Conservation (phyloP, 2,888 invertebrate species). For the Thymelicus acteon region DNA sequence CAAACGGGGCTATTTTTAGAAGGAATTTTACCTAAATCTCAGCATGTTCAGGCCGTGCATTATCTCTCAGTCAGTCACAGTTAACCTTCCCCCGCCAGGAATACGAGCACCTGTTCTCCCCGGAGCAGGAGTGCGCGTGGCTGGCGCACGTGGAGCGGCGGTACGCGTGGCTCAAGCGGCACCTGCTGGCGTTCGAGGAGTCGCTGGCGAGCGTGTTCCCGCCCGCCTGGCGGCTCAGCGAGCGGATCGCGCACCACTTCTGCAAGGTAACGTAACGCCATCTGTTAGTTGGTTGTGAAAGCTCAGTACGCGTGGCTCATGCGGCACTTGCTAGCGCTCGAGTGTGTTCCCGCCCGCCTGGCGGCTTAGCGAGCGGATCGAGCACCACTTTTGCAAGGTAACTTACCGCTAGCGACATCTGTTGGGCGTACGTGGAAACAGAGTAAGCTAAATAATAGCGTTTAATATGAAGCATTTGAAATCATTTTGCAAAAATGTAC, state of each 20-base stretch:
- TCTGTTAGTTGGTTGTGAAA: slow-evolving; percentile 54
- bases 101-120: slow-evolving; percentile 96
- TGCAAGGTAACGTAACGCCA: slow-evolving; percentile 82
- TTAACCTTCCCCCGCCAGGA: slow-evolving; percentile 84
- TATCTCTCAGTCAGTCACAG: background rate
- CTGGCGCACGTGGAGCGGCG: slow-evolving; percentile 96
- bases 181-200: slow-evolving; percentile 97
- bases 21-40: too few relatives aligned
- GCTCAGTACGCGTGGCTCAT: slow-evolving; percentile 95
- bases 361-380: slow-evolving; percentile 97
- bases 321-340: slow-evolving; percentile 96
- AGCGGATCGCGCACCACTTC: slow-evolving; percentile 95
- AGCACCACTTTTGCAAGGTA: slow-evolving; percentile 93
- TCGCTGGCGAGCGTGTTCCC: slow-evolving; percentile 95
- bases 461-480: too few relatives aligned
- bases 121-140: slow-evolving; percentile 98
- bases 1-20: too few relatives aligned
- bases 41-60: too few relatives aligned
- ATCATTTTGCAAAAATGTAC: too few relatives aligned
- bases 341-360: slow-evolving; percentile 96
- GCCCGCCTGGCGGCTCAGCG: slow-evolving; percentile 96
- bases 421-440: too few relatives aligned
- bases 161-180: slow-evolving; percentile 98
- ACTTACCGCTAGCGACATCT: too few relatives aligned
- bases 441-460: too few relatives aligned